Conservation (phyloP, 1,140 invertebrate genomes). For the Aradophagus sp. region DNA sequence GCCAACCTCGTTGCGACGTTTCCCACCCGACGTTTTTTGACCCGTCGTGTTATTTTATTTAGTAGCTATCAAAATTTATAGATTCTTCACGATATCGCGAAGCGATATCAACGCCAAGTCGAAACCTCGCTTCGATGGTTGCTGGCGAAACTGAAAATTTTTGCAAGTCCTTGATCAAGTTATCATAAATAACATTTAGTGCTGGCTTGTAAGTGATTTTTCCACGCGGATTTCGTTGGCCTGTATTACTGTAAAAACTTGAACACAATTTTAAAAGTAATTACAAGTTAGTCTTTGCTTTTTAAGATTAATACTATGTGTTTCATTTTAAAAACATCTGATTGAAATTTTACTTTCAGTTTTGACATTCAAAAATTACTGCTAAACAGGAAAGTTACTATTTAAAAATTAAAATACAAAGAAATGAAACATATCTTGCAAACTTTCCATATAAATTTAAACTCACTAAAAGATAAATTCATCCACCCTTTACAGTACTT, state of each 20-base stretch:
- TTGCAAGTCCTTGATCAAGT: conserved; percentile 16
- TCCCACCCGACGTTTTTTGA: conserved; percentile 39
- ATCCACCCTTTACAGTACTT: too few relatives aligned
- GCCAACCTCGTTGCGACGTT: conserved; percentile 32
- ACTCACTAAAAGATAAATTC: too few relatives aligned
- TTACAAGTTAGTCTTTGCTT: too few relatives aligned
- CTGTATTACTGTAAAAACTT: not conserved
- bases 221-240: not conserved
- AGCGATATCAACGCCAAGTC: conserved; percentile 60
- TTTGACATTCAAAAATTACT: too few relatives aligned
- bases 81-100: conserved; percentile 60
- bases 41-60: conserved; percentile 71
- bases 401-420: too few relatives aligned
- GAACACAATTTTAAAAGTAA: not conserved
- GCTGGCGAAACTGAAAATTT: conserved; percentile 25
- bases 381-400: too few relatives aligned
- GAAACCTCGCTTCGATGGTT: conserved; percentile 9
- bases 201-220: conserved; percentile 5
- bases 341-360: too few relatives aligned
- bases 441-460: too few relatives aligned
- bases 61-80: conserved; percentile 74
- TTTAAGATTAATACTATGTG: too few relatives aligned
- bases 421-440: too few relatives aligned
- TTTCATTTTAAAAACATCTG: too few relatives aligned
- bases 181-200: conserved; percentile 22